A percentile compares a stretch with the other conserved stretches of the same genome.
These are phyloP conservation scores for Lucifuga dentata DNA, from an alignment of 2,113 vertebrate genomes.

Conservation along the genomic window DNA sequence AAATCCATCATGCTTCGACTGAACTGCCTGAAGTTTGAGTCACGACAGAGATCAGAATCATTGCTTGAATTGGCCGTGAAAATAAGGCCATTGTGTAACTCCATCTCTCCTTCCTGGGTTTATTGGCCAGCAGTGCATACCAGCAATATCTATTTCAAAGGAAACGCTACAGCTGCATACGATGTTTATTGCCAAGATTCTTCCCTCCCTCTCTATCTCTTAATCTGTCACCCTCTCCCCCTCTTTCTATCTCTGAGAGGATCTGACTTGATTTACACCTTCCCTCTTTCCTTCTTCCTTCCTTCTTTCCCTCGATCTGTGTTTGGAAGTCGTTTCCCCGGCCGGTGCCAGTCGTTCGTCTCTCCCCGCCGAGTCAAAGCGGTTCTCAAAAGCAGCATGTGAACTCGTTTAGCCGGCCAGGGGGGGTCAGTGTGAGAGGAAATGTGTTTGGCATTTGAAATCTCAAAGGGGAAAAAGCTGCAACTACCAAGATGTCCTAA, in stretches of 20 bases:
- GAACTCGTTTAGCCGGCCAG: slow-evolving; percentile 44
- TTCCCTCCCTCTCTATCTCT: slow-evolving; percentile 7
- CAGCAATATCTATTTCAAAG: slow-evolving; percentile 21
- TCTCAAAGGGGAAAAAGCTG: slow-evolving; percentile 15
- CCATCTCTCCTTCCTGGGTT: not conserved
- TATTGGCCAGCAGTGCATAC: not conserved
- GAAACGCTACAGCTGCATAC: not conserved
- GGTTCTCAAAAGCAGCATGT: too few relatives aligned
- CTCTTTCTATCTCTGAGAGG: too few relatives aligned
- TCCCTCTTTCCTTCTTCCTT: not conserved
- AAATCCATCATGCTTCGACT: too few relatives aligned
- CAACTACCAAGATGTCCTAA: slow-evolving; percentile 1
- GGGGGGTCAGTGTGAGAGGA: slow-evolving; percentile 49
- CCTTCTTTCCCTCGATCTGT: slow-evolving; percentile 9
- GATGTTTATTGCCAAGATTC: slow-evolving; percentile 30
- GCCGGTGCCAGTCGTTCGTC: slow-evolving; percentile 38
- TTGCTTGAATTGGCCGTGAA: too few relatives aligned
- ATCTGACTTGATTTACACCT: too few relatives aligned
- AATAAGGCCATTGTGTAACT: not conserved
- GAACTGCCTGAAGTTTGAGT: too few relatives aligned
- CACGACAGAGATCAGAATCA: too few relatives aligned
- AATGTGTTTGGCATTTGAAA: slow-evolving; percentile 54
- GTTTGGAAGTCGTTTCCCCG: slow-evolving; percentile 38
- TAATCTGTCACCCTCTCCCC: not conserved
- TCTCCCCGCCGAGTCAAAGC: too few relatives aligned